phyloP scores from a whole-genome alignment of 30 jellyfish, hydroid and myxozoan species.

The Mastigias papua region DNA sequence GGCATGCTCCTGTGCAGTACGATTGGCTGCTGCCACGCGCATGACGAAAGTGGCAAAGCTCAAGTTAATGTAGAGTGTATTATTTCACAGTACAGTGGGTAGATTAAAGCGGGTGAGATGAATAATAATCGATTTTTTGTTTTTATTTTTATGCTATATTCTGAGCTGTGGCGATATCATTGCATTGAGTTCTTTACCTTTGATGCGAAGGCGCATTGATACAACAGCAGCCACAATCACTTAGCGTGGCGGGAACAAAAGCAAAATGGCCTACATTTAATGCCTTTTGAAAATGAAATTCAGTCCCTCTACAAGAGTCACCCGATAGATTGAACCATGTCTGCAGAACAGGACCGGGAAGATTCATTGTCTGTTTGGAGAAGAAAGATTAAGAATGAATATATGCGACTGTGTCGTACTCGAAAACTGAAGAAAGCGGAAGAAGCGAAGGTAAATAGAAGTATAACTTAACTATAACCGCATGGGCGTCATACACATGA shows the following conservation, averaged over 20 bases:
- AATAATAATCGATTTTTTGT: no score
- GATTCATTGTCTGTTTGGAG: conserved; percentile 51
- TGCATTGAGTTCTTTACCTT: no score
- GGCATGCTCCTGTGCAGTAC: not conserved
- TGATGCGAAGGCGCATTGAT: conserved; percentile 15
- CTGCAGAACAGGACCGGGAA: conserved; percentile 8
- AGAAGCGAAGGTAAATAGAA: conserved; percentile 96
- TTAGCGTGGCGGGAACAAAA: conserved; percentile 84
- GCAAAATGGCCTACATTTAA: conserved; percentile 13
- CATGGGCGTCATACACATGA: no score
- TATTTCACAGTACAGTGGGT: not conserved
- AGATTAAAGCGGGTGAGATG: no score
- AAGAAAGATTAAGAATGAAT: conserved; percentile 73
- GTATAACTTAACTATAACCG: not conserved
- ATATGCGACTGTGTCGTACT: conserved; percentile 76
- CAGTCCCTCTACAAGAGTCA: not conserved
- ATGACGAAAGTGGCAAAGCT: not conserved
- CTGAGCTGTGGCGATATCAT: not conserved
- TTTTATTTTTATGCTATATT: no score
- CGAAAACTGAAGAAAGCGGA: conserved; percentile 82
- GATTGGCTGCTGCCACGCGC: not conserved
- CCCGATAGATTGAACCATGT: conserved; percentile 9
- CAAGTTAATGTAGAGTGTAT: no score
- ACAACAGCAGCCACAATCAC: conserved; percentile 53
- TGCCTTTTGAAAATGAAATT: not conserved